phyloP scores from a whole-genome alignment of 2,888 invertebrate species.

The Brachyptera risi region DNA sequence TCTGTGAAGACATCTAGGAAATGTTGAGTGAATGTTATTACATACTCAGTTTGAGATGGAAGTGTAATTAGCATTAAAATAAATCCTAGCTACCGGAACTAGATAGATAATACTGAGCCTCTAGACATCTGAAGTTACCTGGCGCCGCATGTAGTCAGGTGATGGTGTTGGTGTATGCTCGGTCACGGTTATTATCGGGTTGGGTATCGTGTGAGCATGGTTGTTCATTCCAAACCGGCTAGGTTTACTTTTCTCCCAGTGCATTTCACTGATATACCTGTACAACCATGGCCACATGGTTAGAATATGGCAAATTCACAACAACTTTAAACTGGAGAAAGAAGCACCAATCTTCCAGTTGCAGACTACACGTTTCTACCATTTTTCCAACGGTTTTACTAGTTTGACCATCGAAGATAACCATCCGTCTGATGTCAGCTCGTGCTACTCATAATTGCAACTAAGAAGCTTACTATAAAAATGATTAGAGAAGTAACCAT shows the following conservation, averaged over 20 bases:
- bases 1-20: too few relatives aligned
- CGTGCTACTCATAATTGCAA: too few relatives aligned
- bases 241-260: constrained; percentile 58
- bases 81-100: neutral
- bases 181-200: constrained; percentile 95
- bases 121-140: constrained; percentile 48
- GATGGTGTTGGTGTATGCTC: constrained; percentile 92
- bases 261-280: constrained; percentile 69
- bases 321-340: too few relatives aligned
- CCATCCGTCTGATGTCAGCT: too few relatives aligned
- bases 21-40: too few relatives aligned
- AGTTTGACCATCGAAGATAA: too few relatives aligned
- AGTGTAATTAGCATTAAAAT: neutral
- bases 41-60: neutral
- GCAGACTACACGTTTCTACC: too few relatives aligned
- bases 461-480: too few relatives aligned
- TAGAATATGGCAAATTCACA: too few relatives aligned
- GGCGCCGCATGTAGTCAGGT: constrained; percentile 78
- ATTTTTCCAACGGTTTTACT: too few relatives aligned
- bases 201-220: constrained; percentile 59
- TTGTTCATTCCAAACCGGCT: constrained; percentile 39
- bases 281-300: neutral
- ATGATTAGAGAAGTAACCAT: too few relatives aligned
- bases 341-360: too few relatives aligned
- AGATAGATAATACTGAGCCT: neutral